Percentiles rank a stretch among this genome's conserved stretches.
These are phyloP conservation scores for Phyllotreta cruciferae DNA, from an alignment of 2,888 invertebrate genomes.

Conservation along the genomic window DNA sequence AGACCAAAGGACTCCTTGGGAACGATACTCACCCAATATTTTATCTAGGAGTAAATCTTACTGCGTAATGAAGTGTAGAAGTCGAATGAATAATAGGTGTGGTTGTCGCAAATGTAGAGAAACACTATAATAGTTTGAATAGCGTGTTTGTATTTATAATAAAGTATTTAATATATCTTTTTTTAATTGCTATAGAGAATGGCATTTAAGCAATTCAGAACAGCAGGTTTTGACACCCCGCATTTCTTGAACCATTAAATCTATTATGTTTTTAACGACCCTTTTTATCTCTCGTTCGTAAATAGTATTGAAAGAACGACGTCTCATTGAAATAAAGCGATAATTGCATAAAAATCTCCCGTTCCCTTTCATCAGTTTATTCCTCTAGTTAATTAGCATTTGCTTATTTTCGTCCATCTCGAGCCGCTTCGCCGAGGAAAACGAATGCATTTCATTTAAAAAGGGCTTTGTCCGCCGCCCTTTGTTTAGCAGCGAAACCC, in stretches of 20 bases:
- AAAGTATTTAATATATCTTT: slow-evolving; percentile 8
- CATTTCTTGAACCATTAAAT: neutral
- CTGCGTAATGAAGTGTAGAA: neutral
- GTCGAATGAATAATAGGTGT: slow-evolving; percentile 22
- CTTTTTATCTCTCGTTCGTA: neutral
- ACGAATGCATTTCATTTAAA: slow-evolving; percentile 1
- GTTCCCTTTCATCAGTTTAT: neutral
- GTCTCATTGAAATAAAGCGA: too few species aligned
- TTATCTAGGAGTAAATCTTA: slow-evolving; percentile 24
- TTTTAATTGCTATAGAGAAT: too few species aligned
- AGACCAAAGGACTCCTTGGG: slow-evolving; percentile 2
- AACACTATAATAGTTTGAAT: slow-evolving; percentile 17
- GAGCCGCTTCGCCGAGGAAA: neutral
- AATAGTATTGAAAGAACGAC: too few species aligned
- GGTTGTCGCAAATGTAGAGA: slow-evolving; percentile 29
- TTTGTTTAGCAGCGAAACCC: slow-evolving; percentile 5
- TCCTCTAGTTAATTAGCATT: neutral
- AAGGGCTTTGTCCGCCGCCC: slow-evolving; percentile 2
- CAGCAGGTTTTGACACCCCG: too few species aligned
- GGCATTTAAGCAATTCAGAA: too few species aligned
- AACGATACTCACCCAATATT: neutral
- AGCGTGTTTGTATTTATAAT: slow-evolving; percentile 7
- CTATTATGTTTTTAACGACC: neutral
- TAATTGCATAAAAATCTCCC: neutral
- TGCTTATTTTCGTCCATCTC: slow-evolving; percentile 4